Evolutionary conservation across 2,113 vertebrate genomes (phyloP), one percentile per base, ranked within the genome.

Genomic region (Anseranas semipalmata): DNA sequence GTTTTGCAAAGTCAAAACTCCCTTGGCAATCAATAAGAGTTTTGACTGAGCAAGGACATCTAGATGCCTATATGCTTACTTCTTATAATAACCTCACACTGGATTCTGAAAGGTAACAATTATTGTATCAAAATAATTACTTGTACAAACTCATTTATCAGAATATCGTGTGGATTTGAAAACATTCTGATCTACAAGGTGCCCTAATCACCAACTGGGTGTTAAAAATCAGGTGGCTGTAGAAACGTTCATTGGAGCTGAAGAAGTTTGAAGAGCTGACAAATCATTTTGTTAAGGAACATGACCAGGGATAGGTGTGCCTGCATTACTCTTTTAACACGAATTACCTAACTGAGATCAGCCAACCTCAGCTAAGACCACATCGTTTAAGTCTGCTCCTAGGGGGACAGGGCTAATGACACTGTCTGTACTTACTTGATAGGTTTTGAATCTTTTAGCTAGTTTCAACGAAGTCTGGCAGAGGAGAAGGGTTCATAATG

Each of bases 1-100:
- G 37, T 62, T 97, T 74, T 86, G 71, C 68, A 59, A 75, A 94
- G 82, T 91, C 91, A 96, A 65, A 89, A 32, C 19, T 45, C 41
- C 43, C 32, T 14, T 75, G 73, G 55, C 39, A 77, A 87, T 89
- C 71, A 91, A 59, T 77, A 56, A n/a, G 87, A 79, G 21, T 60
- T 91, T 45, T 68, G 66, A 53, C 45, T 60, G 78, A 91, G 74
- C 67, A 95, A 93, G 91, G 87, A 68, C 74, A 65, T 80, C 24
- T 15, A 48, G 32, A 73, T 70, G 35, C 27, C 21, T 25, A 7
- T 15, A 79, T 17, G 10, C 45, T 65, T 41, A 43, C 33, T 59
- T 41, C 15, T 55, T 63, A 14, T 16, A 80, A 74, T 63, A 20
- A 6, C 6, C 45, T 65, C 55, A n/a, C 12, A 55, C 41, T 63